Base-by-base conservation (phyloP, 2,888 invertebrate genomes). In the Acleris holmiana region DNA sequence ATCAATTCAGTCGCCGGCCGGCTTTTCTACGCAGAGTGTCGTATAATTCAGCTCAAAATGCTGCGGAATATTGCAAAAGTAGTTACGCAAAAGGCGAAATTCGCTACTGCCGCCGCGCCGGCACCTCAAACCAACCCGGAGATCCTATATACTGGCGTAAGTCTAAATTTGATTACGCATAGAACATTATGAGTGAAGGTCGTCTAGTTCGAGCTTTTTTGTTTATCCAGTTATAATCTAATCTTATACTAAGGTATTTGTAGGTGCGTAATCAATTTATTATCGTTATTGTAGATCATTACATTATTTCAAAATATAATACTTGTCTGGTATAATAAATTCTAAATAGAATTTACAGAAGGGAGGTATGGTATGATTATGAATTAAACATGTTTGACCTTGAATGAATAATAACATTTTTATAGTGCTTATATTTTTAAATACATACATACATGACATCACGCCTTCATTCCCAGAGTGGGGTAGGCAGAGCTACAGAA, bases 81-180 rank as follows among this genome's bases (percentile, higher is more conserved):
- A 41, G 71, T 83, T 54, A 75, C 74, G 29, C 88, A 86, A 74
- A 92, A 89, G 73, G 93, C 93, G 23, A 90, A 88, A 63, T 94
- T 91, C 73, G 89, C 94, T 0, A 88, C 94, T 2, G 79, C 95
- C 51, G 94, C 95, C 4, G 80, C 95, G 51, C 95, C 96, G 4
- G 93, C 93, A 44, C 96, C 96, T 0, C 93, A 95, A 68, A 93
- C 89, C 2, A 94, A 94, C 71, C 97, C 97, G 1, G 94, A 96
- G 72, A 93, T 97, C 69, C 86, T 96, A n/a, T 96, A 96, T 77
- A 95, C 96, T 15, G 97, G 97, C 74, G 97, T 92, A 82, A 78
- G 86, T 83, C 4, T 21, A 40, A 17, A 3, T 23, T 41, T 15
- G 4, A 1, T 6, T 54, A 19, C 2, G n/a, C 35, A 8, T 53